Conservation (phyloP, 1,140 invertebrate genomes). For the Leptinotarsa texana region DNA sequence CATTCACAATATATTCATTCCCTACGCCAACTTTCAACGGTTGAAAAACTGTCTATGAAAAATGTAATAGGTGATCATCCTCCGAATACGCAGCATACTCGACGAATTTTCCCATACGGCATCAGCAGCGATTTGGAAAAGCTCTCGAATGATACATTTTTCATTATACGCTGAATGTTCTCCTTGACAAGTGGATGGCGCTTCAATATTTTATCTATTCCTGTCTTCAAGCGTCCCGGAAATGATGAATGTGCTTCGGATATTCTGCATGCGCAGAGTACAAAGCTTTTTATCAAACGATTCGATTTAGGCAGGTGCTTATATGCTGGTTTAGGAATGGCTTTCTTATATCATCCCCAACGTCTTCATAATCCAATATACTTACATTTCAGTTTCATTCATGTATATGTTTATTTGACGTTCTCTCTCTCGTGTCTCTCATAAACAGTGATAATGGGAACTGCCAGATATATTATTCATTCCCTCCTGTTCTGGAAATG, state of each 20-base stretch:
- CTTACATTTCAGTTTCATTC: background rate
- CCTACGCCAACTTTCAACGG: too few species aligned
- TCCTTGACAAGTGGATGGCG: slow-evolving; percentile 18
- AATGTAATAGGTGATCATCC: background rate
- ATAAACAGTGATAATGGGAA: too few species aligned
- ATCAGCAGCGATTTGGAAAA: slow-evolving; percentile 12
- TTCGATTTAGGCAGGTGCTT: slow-evolving; percentile 13
- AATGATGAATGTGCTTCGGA: slow-evolving; percentile 15
- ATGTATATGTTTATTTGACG: too few species aligned
- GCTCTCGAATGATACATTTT: slow-evolving; percentile 16
- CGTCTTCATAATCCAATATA: slow-evolving; percentile 3
- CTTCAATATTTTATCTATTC: slow-evolving; percentile 19
- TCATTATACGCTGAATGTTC: slow-evolving; percentile 20
- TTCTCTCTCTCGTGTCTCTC: too few species aligned
- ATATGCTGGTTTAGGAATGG: background rate
- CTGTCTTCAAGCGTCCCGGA: slow-evolving; percentile 2
- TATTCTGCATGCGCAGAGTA: slow-evolving; percentile 1
- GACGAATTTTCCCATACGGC: background rate
- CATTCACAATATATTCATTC: too few species aligned
- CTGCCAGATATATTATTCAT: too few species aligned
- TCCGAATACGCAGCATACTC: background rate
- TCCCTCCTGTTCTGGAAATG: too few species aligned
- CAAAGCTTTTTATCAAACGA: slow-evolving; percentile 8
- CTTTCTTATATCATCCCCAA: background rate
- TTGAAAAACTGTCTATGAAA: background rate